phyloP scores from a whole-genome alignment of 2,888 invertebrate genomes.

The Phragmatobia fuliginosa region DNA sequence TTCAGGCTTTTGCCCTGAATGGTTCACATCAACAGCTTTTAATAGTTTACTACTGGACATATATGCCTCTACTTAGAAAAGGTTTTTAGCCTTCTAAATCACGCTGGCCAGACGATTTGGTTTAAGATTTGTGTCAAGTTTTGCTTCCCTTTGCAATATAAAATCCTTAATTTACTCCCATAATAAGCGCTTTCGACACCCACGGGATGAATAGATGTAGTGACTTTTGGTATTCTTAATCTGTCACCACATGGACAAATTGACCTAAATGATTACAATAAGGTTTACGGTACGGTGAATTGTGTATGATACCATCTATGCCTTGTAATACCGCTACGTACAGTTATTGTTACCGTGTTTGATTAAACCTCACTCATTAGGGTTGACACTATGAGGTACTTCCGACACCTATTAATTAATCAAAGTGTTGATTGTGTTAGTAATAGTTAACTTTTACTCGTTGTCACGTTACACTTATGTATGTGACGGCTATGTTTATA shows the following conservation, averaged over 20 bases:
- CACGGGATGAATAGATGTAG: too few relatives aligned
- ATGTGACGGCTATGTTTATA: not conserved
- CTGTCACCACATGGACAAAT: not conserved
- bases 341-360: slow-evolving; percentile 29
- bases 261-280: slow-evolving; percentile 11
- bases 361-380: slow-evolving; percentile 17
- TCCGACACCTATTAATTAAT: not conserved
- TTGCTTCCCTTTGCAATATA: too few relatives aligned
- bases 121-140: too few relatives aligned
- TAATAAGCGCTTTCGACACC: too few relatives aligned
- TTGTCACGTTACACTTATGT: not conserved
- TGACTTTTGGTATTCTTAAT: too few relatives aligned
- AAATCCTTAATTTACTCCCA: too few relatives aligned
- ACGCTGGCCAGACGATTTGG: too few relatives aligned
- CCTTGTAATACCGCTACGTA: slow-evolving; percentile 24
- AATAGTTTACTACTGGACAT: too few relatives aligned
- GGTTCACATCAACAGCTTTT: not conserved
- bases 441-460: not conserved
- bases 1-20: not conserved
- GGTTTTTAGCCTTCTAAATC: too few relatives aligned
- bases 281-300: slow-evolving; percentile 1
- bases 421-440: not conserved
- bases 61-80: too few relatives aligned
- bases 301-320: slow-evolving; percentile 15
- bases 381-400: slow-evolving; percentile 18